Percentiles rank a stretch among this genome's conserved stretches.
Conservation (phyloP, 2,797 vertebrate species). For the Lithobates sylvaticus region DNA sequence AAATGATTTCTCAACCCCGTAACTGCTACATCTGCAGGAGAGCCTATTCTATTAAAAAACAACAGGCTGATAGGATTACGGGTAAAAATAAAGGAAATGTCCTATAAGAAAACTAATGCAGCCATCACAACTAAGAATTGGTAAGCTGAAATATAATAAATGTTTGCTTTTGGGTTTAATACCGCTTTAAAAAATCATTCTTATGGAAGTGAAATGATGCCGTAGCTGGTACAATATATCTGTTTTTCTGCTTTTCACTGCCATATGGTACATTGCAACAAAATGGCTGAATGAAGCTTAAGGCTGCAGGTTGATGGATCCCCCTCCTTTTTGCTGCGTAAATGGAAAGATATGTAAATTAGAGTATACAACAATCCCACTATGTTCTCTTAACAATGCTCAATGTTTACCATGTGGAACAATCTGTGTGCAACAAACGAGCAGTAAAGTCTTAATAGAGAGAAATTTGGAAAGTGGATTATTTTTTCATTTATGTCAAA, state of each 20-base stretch:
- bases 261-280: conserved; percentile 50
- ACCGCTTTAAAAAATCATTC: background rate
- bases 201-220: background rate
- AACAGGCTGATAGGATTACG: no score
- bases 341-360: conserved; percentile 52
- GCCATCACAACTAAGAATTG: background rate
- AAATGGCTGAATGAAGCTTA: conserved; percentile 44
- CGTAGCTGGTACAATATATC: conserved; percentile 6
- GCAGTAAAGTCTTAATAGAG: conserved; percentile 21
- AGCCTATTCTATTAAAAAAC: no score
- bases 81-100: no score
- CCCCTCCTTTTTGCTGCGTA: conserved; percentile 18
- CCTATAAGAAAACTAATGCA: background rate
- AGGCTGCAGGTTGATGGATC: conserved; percentile 54
- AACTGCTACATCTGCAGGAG: no score
- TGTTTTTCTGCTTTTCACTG: conserved; percentile 7
- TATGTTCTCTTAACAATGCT: background rate
- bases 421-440: conserved; percentile 34
- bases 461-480: background rate
- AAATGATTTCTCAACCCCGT: no score
- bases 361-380: background rate
- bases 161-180: background rate
- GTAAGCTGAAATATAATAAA: background rate
- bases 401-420: conserved; percentile 18
- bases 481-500: background rate